Percentiles rank a stretch among this genome's conserved stretches.
Conservation (phyloP, 2,113 vertebrate species). For the Camelus dromedarius region DNA sequence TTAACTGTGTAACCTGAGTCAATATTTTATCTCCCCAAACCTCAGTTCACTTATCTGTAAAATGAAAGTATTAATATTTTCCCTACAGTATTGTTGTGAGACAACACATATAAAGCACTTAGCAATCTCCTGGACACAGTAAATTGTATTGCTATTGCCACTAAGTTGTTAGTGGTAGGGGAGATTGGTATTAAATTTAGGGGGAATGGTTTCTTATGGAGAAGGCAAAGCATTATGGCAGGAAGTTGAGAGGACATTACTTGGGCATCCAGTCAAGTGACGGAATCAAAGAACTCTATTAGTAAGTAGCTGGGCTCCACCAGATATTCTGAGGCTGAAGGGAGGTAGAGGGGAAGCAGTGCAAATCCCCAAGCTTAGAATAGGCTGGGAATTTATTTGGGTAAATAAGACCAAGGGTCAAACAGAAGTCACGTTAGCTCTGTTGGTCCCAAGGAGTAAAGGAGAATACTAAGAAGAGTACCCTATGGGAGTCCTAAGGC, state of each 20-base stretch:
- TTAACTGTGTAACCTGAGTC: not conserved
- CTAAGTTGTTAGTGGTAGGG: not conserved
- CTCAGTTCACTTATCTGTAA: not conserved
- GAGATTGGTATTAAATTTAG: not conserved
- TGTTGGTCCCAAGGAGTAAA: not conserved
- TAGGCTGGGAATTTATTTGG: not conserved
- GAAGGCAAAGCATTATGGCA: not conserved
- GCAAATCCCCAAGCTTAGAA: not conserved
- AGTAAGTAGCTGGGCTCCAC: not conserved
- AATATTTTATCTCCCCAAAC: not conserved
- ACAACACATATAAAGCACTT: not conserved
- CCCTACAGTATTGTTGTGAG: not conserved
- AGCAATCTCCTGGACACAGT: not conserved
- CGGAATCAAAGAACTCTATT: not conserved
- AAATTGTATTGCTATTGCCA: not conserved
- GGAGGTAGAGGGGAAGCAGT: not conserved
- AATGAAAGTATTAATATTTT: constrained; percentile 9
- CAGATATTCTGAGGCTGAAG: not conserved
- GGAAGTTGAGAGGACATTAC: not conserved
- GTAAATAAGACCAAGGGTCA: not conserved
- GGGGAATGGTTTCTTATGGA: not conserved
- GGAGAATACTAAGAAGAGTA: not conserved
- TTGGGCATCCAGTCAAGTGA: not conserved
- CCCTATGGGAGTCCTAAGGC: not conserved
- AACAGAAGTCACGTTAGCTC: not conserved